phyloP scores from a whole-genome alignment of 2,888 invertebrate species.

The Hipparchia semele region DNA sequence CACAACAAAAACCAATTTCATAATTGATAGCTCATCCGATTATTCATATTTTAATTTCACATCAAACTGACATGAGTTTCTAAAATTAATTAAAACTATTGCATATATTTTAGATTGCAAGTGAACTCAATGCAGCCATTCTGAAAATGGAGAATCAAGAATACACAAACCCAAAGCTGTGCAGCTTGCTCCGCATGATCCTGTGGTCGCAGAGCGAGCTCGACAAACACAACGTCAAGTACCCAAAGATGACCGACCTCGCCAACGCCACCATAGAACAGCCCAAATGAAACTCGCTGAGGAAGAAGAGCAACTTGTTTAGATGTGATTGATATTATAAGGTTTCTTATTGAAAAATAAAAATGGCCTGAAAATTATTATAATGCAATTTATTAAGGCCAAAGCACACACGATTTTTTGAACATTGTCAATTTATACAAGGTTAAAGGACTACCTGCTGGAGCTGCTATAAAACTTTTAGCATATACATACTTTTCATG shows the following conservation, averaged over 20 bases:
- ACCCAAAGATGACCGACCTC: slow-evolving; percentile 97
- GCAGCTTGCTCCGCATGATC: slow-evolving; percentile 95
- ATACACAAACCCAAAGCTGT: slow-evolving; percentile 94
- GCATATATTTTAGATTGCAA: slow-evolving; percentile 88
- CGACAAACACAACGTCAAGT: slow-evolving; percentile 96
- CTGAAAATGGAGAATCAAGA: slow-evolving; percentile 96
- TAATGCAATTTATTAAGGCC: slow-evolving; percentile 3
- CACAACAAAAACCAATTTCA: no score
- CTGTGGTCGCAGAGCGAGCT: slow-evolving; percentile 98
- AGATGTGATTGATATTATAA: slow-evolving; percentile 28
- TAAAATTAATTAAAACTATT: background rate
- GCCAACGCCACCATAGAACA: slow-evolving; percentile 92
- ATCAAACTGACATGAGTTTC: no score
- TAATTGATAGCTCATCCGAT: no score
- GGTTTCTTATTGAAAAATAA: slow-evolving; percentile 1
- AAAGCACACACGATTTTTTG: background rate
- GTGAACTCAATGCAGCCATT: slow-evolving; percentile 98
- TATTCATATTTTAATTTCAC: no score
- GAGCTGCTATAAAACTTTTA: no score
- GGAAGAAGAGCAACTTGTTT: slow-evolving; percentile 32
- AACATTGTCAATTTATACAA: no score
- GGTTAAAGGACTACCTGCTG: no score
- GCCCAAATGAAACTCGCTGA: slow-evolving; percentile 78
- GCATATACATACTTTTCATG: no score
- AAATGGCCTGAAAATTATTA: background rate